Evolutionary conservation across 64 coral and sea anemone species (phyloP), one percentile per base, ranked within the genome.

Genomic region (Pachyseris speciosa): DNA sequence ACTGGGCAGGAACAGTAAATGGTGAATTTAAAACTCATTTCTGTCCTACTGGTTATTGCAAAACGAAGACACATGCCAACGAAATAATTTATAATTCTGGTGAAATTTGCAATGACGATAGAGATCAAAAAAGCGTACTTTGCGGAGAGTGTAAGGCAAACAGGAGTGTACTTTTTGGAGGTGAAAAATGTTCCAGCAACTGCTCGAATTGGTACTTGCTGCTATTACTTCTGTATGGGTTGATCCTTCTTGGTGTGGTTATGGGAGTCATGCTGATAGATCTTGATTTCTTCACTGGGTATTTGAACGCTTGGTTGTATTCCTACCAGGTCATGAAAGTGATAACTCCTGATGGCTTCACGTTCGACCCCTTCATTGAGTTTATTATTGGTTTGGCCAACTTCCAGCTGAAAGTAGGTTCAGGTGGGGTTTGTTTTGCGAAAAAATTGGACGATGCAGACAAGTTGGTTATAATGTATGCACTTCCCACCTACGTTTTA

Each of bases 251-350:
- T 4, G 1, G 84, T 6, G 27, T 95, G 3, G 93, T 98, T 9
- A 76, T 98, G 84, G 16, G 55, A 8, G 63, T 98, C 11, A 94
- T 94, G 68, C 40, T 63, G 34, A 89, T 98, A 20, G 92, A 98
- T 63, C 69, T 98, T 12, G 92, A 98, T 86, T 72, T 94, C 32
- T 99, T 99, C 84, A 99, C 97, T 41, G 80, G 93, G 1, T 99
- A 99, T 34, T 49, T 99, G 42, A 99, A 99, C 74, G 97, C 90
- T 20, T 99, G 97, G 97, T 61, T 99, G 27, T 99, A 99, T 78
- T 95, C 94, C 16, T 99, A 95, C 51, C 97, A 99, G 69, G 92
- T 98, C 22, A 87, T 98, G 89, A 58, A 31, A 2, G 77, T 98
- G 1, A 55, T 98, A 36, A 87, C 88, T 33, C 78, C 79, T 49